Evolutionary conservation across 2,888 invertebrate species (phyloP), one percentile per base, ranked within the genome.

Genomic region (Poecilobothrus nobilitatus): DNA sequence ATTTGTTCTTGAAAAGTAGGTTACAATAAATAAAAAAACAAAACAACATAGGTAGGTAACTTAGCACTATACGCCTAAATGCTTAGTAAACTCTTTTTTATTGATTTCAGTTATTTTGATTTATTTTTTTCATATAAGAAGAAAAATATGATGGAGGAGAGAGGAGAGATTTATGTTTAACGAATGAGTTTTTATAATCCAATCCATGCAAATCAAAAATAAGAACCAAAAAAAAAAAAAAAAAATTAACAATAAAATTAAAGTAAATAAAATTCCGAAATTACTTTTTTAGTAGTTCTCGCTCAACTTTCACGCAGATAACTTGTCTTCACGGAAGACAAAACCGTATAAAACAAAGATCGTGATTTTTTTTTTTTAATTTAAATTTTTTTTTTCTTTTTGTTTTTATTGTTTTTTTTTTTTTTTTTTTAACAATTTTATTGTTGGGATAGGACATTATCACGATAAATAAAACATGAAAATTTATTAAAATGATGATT

Each of bases 381-480:
- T 53, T 53, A 15, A 53, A 53, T 18, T 53, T 53, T 53, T 9
- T 53, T 15, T 53, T 15, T 53, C 5, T 12, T 53, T 53, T 53
- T 53, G 7, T 53, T 53, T 53, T 53, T 53, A 4, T 12, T 53
- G 15, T 18, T 53, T 1, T 53, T 53, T 15, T 53, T 53, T 53
- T 12, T 53, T 53, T 53, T 53, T 53, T 53, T 53, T 53, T 15
- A 53, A 53, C n/a, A 53, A 18, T 12, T 53, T 53, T 53, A 53
- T 15, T 53, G 53, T 53, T 53, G 53, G 53, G 53, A n/a, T 53
- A 53, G 53, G 53, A 53, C 53, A 53, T 53, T n/a, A 53, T 53
- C 53, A 53, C 9, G 41, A 12, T 12, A 41, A 41, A 12, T 53
- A 18, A 53, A 53, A 18, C 53, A 53, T 18, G 53, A 53, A 53